phyloP scores from a whole-genome alignment of 2,888 invertebrate species.

The Phytoseiulus persimilis region DNA sequence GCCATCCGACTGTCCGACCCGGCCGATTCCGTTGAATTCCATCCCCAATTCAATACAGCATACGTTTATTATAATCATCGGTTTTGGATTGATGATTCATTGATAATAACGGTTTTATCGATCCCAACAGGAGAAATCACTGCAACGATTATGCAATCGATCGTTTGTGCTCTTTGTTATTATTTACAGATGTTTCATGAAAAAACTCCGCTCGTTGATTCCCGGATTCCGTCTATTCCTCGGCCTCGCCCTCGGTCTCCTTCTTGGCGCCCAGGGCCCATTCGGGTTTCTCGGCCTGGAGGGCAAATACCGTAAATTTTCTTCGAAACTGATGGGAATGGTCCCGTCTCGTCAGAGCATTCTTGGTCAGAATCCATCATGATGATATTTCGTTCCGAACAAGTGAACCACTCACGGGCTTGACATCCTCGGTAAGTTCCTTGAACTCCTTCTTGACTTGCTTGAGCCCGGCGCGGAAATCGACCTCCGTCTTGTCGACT shows the following conservation, averaged over 20 bases:
- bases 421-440: slow-evolving; percentile 92
- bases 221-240: slow-evolving; percentile 33
- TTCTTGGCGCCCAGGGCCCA: slow-evolving; percentile 46
- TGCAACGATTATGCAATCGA: neutral
- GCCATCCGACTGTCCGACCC: too few species aligned
- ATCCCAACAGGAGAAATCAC: neutral
- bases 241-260: slow-evolving; percentile 41
- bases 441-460: slow-evolving; percentile 84
- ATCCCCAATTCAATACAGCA: neutral
- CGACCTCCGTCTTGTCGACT: slow-evolving; percentile 77
- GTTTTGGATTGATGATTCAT: neutral
- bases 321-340: too few species aligned
- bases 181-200: neutral
- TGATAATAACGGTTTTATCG: neutral
- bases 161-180: neutral
- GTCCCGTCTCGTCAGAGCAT: too few species aligned
- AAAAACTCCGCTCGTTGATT: neutral
- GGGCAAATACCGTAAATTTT: neutral
- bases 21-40: neutral
- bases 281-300: slow-evolving; percentile 45
- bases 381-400: neutral
- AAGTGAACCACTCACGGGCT: slow-evolving; percentile 61
- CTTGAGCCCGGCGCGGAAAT: slow-evolving; percentile 99
- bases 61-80: neutral
- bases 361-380: too few species aligned